Base-by-base conservation (phyloP, 2,888 invertebrate genomes). In the Oscheius myriophilus region DNA sequence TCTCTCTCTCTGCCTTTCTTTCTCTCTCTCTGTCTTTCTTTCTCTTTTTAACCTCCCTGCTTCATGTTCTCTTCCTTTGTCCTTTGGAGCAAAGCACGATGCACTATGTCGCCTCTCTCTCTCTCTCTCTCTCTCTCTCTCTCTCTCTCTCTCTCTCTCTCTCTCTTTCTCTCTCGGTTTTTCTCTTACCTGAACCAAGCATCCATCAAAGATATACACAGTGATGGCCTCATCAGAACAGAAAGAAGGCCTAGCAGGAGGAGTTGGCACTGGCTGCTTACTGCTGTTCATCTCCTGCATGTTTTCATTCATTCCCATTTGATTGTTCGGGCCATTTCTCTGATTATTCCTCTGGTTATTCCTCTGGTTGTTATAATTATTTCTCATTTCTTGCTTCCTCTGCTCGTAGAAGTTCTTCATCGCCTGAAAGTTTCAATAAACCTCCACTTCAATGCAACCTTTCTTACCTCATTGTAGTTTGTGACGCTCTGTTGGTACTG, bases 171-270 rank as follows among this genome's bases (percentile, higher is more conserved):
- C 9, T 9, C 9, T 9, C 9, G 4, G 3, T 9, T 33, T 9
- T 9, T 9, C 9, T 9, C 33, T 33, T 33, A 78, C 77, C 72
- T 78, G 78, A 67, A 82, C 77, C 75, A 78, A 80, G 67, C 80
- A 82, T 55, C 84, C 84, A 63, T 84, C 84, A 61, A 84, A 84
- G 71, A 82, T 77, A 76, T 84, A 84, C 69, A 84, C 84, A 23
- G 84, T 84, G n/a, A 83, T 84, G 61, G 75, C 80, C 54, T 84
- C 76, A 61, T 78, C 83, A 18, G 71, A 72, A 71, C 84, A 84
- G 83, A 84, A 84, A 12, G 81, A 80, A 43, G 84, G 84, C 71
- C 80, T 79, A 53, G 74, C 65, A 54, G 83, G 83, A 4, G 82
- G 75, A 62, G 79, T 68, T 54, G 74, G 75, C 18, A 71, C 52